These are phyloP conservation scores for Coelopa pilipes DNA, from an alignment of 2,888 invertebrate species.

Conservation along the genomic window DNA sequence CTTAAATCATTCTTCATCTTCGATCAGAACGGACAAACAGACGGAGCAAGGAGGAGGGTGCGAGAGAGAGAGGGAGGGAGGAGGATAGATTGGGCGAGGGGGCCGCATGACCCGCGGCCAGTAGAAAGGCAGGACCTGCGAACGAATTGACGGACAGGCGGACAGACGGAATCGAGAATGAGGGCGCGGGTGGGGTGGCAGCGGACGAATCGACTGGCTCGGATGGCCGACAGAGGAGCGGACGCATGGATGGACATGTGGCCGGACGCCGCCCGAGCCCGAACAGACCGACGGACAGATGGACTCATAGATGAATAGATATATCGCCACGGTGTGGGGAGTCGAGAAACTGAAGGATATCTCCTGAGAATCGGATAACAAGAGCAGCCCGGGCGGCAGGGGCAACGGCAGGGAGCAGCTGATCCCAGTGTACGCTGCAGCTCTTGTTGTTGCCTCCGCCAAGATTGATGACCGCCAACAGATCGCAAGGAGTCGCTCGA, in stretches of 20 bases:
- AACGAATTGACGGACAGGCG: not conserved
- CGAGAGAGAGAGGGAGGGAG: not conserved
- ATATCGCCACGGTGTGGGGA: not conserved
- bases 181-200: not conserved
- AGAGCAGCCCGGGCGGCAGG: slow-evolving; percentile 6
- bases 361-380: slow-evolving; percentile 49
- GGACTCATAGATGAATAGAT: not conserved
- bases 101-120: not conserved
- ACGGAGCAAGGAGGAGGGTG: not conserved
- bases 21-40: slow-evolving; percentile 10
- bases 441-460: not conserved
- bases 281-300: no score
- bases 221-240: no score
- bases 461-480: slow-evolving; percentile 58
- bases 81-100: not conserved
- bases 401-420: not conserved
- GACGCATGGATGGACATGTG: no score
- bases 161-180: no score
- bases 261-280: no score
- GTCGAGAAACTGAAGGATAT: slow-evolving; percentile 46
- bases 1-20: slow-evolving; percentile 33
- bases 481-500: not conserved
- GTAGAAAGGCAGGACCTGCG: not conserved
- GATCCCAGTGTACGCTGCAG: no score
- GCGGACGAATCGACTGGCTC: no score